A percentile compares a stretch with the other conserved stretches of the same genome.
Conservation (phyloP, 2,113 vertebrate species). For the Canis aureus region DNA sequence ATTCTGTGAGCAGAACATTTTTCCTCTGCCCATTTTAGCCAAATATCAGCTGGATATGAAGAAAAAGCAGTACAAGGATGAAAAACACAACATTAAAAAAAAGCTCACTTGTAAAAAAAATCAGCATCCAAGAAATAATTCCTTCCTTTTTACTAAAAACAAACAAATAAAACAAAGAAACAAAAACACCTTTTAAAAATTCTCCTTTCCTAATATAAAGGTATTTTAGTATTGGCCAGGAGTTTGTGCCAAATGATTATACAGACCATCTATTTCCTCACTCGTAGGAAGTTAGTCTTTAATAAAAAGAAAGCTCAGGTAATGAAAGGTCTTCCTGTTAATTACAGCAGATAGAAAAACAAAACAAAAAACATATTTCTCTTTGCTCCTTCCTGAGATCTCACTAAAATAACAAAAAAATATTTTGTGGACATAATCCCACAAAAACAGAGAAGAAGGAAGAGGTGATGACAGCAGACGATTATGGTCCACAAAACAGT, state of each 20-base stretch:
- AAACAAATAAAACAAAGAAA: not conserved
- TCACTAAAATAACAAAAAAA: slow-evolving; percentile 6
- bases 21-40: not conserved
- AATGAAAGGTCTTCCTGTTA: slow-evolving; percentile 50
- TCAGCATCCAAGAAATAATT: not conserved
- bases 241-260: not conserved
- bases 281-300: slow-evolving; percentile 25
- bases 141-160: not conserved
- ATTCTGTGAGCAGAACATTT: not conserved
- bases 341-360: not conserved
- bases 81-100: not conserved
- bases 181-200: not conserved
- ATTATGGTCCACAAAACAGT: not conserved
- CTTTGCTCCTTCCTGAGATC: slow-evolving; percentile 21
- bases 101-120: not conserved
- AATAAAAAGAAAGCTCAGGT: slow-evolving; percentile 10
- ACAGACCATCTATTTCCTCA: not conserved
- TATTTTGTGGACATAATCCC: not conserved
- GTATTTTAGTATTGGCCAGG: not conserved
- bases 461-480: not conserved
- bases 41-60: not conserved
- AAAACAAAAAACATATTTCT: not conserved
- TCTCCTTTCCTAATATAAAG: not conserved
- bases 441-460: not conserved
- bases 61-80: not conserved